Evolutionary conservation across 2,888 invertebrate species (phyloP), one percentile per base, ranked within the genome.

Genomic region (Poecilobothrus nobilitatus): DNA sequence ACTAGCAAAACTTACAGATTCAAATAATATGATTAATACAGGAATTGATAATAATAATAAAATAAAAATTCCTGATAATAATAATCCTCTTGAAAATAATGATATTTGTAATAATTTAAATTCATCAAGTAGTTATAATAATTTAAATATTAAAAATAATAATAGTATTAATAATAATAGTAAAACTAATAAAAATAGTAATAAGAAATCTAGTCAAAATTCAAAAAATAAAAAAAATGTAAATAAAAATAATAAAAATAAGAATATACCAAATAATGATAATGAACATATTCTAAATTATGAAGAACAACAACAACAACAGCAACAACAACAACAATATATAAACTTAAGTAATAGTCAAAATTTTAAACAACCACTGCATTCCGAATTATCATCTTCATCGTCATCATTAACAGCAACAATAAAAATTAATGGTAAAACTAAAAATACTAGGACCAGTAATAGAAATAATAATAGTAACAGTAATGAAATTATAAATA

Each of bases 141-240:
- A 67, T 62, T 18, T 15, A 15, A 53, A 21, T 21, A 22, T 61
- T 65, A 33, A 62, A n/a, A 37, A 64, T 65, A 37, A 66, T 65
- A 61, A 8, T 33, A 65, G n/a, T 63, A 63, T 34, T 67, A 62
- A 37, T 21, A 37, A 63, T 63, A 62, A 37, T 66, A 9, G 61
- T 63, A 67, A 63, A 37, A 63, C 18, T 33, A 37, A 67, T 67
- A 44, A 67, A 27, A 64, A 64, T 67, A 63, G 34, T 27, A 64
- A 44, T 67, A 41, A 21, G 27, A 64, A 64, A 41, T 34, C 62
- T 63, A 62, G 61, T 61, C 34, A 65, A 62, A 67, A 21, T 37
- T 62, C n/a, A 63, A 63, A 9, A 63, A 41, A 41, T 37, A 37
- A 8, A 37, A 37, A 8, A 37, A 37, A 37, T 37, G 37, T 37